Evolutionary conservation across 2,888 invertebrate species (phyloP), one percentile per base, ranked within the genome.

Genomic region (Callosobruchus maculatus): DNA sequence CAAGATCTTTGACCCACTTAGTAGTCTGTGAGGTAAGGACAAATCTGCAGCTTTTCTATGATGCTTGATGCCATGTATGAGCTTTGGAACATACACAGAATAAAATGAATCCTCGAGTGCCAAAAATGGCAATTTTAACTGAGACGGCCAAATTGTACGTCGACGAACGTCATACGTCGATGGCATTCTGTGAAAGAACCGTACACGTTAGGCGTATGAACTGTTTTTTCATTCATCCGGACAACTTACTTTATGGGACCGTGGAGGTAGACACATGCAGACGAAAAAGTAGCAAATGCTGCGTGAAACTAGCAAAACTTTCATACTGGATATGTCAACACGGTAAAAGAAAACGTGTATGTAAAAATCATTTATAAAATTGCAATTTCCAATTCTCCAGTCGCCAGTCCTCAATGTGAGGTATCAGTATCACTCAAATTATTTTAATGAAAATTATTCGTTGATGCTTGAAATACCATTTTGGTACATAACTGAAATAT

Each of bases 401-500:
- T 49, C 9, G 49, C 18, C 49, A 49, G 49, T 1, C 49, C 18
- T 71, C 72, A 71, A 21, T 68, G 73, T 73, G 13, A 70, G 66
- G 18, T 74, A 74, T 31, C 72, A 73, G 70, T 70, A 67, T 71
- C 72, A 67, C 66, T 49, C 71, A 20, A 75, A 74, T 71, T 30
- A 76, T 72, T 74, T 74, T 22, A 70, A 74, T 22, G 72, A 76
- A 74, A 74, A 76, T 66, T 74, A 69, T 70, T n/a, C 20, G n/a
- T 31, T 73, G 26, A 77, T 75, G 73, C 76, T 20, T 73, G 77
- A 69, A 68, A 69, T 73, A 77, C 71, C 68, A 70, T 69, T 71
- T 74, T 21, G 71, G 70, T 26, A 30, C 72, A 18, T 74, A 20
- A 68, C 70, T 76, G 22, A 75, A 74, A 73, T 70, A 66, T 31